phyloP scores from a whole-genome alignment of 2,888 invertebrate genomes.

The Catocala nupta region DNA sequence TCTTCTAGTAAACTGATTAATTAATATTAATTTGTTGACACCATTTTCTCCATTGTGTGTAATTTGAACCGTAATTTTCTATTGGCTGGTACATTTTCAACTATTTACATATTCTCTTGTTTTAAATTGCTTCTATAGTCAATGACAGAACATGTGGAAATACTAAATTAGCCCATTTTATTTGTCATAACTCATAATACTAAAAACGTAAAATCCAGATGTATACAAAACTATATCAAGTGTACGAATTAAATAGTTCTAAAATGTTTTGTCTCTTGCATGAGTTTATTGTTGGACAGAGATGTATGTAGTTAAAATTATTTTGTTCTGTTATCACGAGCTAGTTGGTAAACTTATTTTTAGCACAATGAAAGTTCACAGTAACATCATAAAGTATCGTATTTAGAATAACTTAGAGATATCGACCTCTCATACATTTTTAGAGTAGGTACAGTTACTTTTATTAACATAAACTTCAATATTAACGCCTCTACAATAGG shows the following conservation, averaged over 20 bases:
- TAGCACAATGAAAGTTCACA: constrained; percentile 15
- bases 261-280: too few relatives aligned
- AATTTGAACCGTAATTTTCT: constrained; percentile 3
- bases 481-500: constrained; percentile 8
- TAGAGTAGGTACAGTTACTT: constrained; percentile 38
- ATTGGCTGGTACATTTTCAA: background rate
- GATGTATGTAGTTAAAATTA: too few relatives aligned
- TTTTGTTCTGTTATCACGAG: too few relatives aligned
- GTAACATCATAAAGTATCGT: constrained; percentile 29
- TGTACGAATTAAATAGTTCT: too few relatives aligned
- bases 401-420: constrained; percentile 35
- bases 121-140: too few relatives aligned
- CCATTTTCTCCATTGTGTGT: constrained; percentile 17
- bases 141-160: too few relatives aligned
- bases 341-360: too few relatives aligned
- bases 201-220: background rate
- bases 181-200: too few relatives aligned
- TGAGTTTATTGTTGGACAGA: too few relatives aligned
- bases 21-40: constrained; percentile 23
- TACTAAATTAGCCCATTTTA: too few relatives aligned
- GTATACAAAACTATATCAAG: too few relatives aligned
- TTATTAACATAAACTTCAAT: constrained; percentile 45
- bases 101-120: background rate
- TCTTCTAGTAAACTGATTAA: constrained; percentile 20
- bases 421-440: constrained; percentile 12